phyloP scores from a whole-genome alignment of 2,797 vertebrate species.

The Halcyon leucocephala region DNA sequence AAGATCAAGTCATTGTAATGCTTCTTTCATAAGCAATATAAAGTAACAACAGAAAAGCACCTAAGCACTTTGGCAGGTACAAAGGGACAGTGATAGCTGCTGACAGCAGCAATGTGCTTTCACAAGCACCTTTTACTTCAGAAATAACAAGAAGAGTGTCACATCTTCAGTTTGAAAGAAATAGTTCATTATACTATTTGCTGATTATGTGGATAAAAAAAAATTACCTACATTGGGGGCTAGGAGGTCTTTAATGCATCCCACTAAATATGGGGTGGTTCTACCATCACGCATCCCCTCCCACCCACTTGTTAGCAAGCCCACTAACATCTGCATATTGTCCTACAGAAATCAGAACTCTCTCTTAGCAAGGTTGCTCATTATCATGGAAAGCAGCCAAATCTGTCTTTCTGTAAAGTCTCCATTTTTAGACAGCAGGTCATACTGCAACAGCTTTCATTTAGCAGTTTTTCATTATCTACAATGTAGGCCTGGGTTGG shows the following conservation, averaged over 20 bases:
- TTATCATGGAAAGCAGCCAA: neutral
- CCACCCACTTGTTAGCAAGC: neutral
- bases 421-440: neutral
- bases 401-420: neutral
- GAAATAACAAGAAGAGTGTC: neutral
- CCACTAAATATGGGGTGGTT: neutral
- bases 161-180: neutral
- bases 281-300: neutral
- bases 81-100: neutral
- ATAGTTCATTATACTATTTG: neutral
- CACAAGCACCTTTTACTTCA: neutral
- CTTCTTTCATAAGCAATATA: neutral
- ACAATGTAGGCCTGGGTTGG: neutral
- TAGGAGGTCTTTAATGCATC: neutral
- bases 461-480: neutral
- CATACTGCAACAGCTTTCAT: neutral
- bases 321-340: neutral
- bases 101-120: neutral
- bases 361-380: neutral
- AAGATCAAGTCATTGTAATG: neutral
- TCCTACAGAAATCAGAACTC: neutral
- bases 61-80: neutral
- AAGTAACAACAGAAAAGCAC: neutral
- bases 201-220: neutral
- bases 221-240: neutral